phyloP scores from a whole-genome alignment of 2,113 vertebrate genomes.

The Corythornis vintsioides region DNA sequence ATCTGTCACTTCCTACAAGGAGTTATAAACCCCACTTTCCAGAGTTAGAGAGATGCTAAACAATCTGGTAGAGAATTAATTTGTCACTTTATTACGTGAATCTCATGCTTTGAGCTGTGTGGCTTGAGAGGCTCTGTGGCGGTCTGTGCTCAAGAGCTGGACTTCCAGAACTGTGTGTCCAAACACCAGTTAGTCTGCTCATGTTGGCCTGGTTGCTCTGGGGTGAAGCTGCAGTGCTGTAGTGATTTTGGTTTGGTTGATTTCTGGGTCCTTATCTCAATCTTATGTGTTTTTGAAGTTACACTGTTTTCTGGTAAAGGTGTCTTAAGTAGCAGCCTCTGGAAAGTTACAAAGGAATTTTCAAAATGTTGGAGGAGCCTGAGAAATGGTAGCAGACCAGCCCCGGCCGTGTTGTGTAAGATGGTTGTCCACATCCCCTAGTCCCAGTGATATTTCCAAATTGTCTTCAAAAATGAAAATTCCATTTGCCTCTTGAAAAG shows the following conservation, averaged over 20 bases:
- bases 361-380: not conserved
- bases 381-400: not conserved
- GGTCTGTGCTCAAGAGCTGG: not conserved
- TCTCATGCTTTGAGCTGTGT: not conserved
- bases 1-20: not conserved
- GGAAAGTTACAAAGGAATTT: not conserved
- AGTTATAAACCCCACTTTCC: not conserved
- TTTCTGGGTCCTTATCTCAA: not conserved
- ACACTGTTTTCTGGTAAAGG: not conserved
- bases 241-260: not conserved
- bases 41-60: not conserved
- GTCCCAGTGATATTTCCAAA: not conserved
- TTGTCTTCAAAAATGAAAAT: not conserved
- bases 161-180: not conserved
- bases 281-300: not conserved
- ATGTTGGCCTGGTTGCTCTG: not conserved
- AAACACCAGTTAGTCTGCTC: not conserved
- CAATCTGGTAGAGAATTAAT: not conserved
- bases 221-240: not conserved
- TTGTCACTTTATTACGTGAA: not conserved
- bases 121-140: not conserved
- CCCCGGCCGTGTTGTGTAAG: fast-evolving
- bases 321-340: not conserved
- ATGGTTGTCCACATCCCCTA: not conserved
- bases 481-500: not conserved